These are phyloP conservation scores for Pseudachorutes palmiensis DNA, from an alignment of 1,140 invertebrate genomes.

Conservation along the genomic window DNA sequence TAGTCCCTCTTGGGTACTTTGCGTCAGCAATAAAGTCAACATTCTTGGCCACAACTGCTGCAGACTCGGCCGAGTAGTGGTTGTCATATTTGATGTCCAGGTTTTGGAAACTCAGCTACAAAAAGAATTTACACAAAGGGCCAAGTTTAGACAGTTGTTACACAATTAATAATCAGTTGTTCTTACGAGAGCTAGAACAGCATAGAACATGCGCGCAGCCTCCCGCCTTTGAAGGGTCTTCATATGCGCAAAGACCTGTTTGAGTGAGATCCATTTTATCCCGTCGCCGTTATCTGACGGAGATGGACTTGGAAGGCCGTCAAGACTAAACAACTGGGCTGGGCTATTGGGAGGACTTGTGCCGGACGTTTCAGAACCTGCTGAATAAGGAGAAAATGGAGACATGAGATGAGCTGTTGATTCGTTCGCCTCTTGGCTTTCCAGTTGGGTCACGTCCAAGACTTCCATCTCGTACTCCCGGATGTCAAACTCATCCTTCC, in stretches of 20 bases:
- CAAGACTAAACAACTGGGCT: background rate
- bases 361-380: background rate
- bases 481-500: conserved; percentile 31
- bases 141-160: conserved; percentile 5
- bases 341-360: background rate
- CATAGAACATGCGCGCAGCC: conserved; percentile 25
- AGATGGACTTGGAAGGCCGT: background rate
- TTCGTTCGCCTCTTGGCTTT: conserved; percentile 12
- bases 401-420: background rate
- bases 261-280: conserved; percentile 27
- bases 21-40: conserved; percentile 21
- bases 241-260: conserved; percentile 27
- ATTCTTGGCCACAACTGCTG: conserved; percentile 8
- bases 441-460: conserved; percentile 21
- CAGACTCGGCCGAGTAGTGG: conserved; percentile 28
- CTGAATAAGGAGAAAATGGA: background rate
- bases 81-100: conserved; percentile 33
- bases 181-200: conserved; percentile 31
- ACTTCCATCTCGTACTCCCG: conserved; percentile 35
- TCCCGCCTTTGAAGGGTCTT: conserved; percentile 26
- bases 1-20: conserved; percentile 23
- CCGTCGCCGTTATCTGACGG: conserved; percentile 6
- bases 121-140: conserved; percentile 9
- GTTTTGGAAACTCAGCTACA: conserved; percentile 32
- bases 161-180: background rate